Evolutionary conservation across 92 coral and sea anemone species (phyloP).

Genomic region (Siderastrea radians): DNA sequence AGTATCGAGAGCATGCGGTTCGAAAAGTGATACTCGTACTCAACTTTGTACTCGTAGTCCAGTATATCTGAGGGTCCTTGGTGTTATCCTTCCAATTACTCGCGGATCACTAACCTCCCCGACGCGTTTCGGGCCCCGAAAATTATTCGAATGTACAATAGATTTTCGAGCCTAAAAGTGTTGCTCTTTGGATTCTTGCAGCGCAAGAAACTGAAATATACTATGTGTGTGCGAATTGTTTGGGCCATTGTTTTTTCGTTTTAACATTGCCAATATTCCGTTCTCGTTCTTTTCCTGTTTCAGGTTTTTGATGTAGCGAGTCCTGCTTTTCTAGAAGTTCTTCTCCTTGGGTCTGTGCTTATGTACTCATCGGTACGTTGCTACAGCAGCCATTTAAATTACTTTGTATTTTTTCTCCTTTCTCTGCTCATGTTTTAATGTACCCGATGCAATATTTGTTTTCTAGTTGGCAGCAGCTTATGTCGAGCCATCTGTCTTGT

Average conservation of each 20-base stretch:
- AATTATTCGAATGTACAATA: no score
- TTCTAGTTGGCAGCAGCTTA: conserved; percentile 31
- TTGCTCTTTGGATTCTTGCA: no score
- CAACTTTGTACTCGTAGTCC: no score
- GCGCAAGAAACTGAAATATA: no score
- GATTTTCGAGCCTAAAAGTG: no score
- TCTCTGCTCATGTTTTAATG: neutral
- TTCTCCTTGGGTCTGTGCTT: conserved; percentile 77
- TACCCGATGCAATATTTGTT: neutral
- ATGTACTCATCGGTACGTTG: conserved; percentile 89
- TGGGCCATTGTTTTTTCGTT: neutral
- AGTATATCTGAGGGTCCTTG: no score
- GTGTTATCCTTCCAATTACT: no score
- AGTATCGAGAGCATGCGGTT: no score
- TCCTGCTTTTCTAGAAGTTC: conserved; percentile 82
- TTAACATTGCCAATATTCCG: no score
- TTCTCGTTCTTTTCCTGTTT: neutral
- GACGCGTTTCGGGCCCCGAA: no score
- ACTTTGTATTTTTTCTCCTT: neutral
- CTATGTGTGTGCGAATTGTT: neutral
- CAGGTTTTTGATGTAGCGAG: conserved; percentile 93
- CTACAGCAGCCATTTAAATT: neutral
- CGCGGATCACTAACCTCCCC: no score
- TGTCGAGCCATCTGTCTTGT: conserved; percentile 14
- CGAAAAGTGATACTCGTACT: no score